phyloP scores from a whole-genome alignment of 2,888 invertebrate species.

The Ormyrus nitidulus region DNA sequence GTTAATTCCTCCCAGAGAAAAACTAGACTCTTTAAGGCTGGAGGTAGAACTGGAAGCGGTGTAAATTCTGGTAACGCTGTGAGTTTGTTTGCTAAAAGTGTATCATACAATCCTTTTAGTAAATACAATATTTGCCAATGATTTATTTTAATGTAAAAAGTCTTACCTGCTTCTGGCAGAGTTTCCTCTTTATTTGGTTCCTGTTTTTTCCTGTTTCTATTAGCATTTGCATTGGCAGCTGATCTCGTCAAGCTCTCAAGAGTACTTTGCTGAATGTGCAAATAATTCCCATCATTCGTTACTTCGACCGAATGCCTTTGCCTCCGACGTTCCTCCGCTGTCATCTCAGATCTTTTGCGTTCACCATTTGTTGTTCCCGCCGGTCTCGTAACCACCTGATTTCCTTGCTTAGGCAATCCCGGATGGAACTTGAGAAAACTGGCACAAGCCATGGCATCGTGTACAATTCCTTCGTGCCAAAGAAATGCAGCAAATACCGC shows the following conservation, averaged over 20 bases:
- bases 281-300: conserved; percentile 81
- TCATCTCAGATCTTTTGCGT: conserved; percentile 76
- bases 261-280: conserved; percentile 87
- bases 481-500: conserved; percentile 96
- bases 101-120: not conserved
- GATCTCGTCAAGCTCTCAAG: conserved; percentile 86
- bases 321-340: conserved; percentile 80
- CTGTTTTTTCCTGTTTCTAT: conserved; percentile 79
- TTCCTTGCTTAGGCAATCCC: conserved; percentile 87
- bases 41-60: conserved; percentile 87
- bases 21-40: conserved; percentile 91
- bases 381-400: conserved; percentile 83
- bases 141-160: no score
- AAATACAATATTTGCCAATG: no score
- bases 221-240: conserved; percentile 87
- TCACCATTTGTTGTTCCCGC: conserved; percentile 66
- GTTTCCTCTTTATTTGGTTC: conserved; percentile 62
- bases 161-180: not conserved
- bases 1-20: conserved; percentile 93
- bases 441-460: conserved; percentile 98
- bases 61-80: conserved; percentile 76
- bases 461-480: conserved; percentile 98
- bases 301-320: conserved; percentile 95
- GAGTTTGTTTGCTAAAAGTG: conserved; percentile 65
- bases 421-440: conserved; percentile 97